Base-by-base conservation (phyloP, 2,888 invertebrate genomes). In the Phasia obesa region DNA sequence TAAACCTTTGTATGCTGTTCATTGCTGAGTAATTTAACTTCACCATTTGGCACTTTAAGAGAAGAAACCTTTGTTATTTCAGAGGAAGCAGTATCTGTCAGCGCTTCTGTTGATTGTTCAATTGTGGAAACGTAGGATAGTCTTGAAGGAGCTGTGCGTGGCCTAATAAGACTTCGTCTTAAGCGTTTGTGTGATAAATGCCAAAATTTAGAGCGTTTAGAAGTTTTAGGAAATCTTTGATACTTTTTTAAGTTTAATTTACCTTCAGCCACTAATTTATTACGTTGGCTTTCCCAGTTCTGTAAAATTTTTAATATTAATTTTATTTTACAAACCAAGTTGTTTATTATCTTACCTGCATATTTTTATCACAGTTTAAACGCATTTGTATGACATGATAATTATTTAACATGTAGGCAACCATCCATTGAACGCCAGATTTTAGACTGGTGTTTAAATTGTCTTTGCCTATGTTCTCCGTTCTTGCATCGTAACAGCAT, bases 331-430 rank as follows among this genome's bases (percentile, higher is more conserved):
- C 17, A 7, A 19, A 42, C 3, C 17, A 2, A n/a, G 25, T 4
- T 21, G 17, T 49, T n/a, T n/a, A n/a, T 59, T 4, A 6, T 2
- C 35, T 65, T 27, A 88, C 90, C 87, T 88, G 86, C 85, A 88
- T 81, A 71, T 90, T 90, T 3, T 85, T 79, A 77, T 90, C 90
- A 82, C 86, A 86, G 27, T 83, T 88, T 9, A 90, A 86, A 57
- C 89, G 87, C 38, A 70, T 83, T 17, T 84, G 84, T 53, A 90
- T 51, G 5, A 73, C 21, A 6, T 85, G 55, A 31, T 85, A 86
- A 59, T 85, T 86, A 6, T 76, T 80, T 42, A 86, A 15, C 25
- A 90, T 19, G 60, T 85, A 87, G 0, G 79, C 84, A 1, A 84
- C 78, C 55, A 90, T 57, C 90, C 90, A 87, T 9, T 78, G 77